Base-by-base conservation (phyloP, 1,140 invertebrate genomes). In the Drosophila burlai region DNA sequence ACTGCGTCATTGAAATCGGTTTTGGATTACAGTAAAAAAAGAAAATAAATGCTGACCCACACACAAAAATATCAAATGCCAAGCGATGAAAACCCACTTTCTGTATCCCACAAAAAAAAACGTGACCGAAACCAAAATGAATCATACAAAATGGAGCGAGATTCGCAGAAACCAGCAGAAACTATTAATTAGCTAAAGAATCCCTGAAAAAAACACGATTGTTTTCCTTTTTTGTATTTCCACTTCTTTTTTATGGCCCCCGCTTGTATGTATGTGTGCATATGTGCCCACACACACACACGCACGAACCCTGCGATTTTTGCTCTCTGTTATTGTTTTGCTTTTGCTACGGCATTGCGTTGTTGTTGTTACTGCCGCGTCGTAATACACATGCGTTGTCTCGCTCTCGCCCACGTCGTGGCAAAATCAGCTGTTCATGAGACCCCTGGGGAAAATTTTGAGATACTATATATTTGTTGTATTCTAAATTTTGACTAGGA, bases 251-350 rank as follows among this genome's bases (percentile, higher is more conserved):
- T 45, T 61, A 54, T 67, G 26, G 49, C 24, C 21, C 16, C 10
- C 31, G 60, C 26, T 29, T 34, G 24, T 47, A 29, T 46, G 50
- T 16, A 63, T 63, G 40, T 63, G 31, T 61, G 55, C 24, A 34
- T 49, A 18, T 67, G 31, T 64, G 29, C 15, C 11, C 40, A n/a
- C 65, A 52, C 46, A 63, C 64, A 62, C 64, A 36, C 58, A 29
- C 31, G n/a, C 58, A 21, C 24, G 24, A 36, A 58, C 55, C 46
- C 31, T 67, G 38, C 13, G 47, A 68, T 68, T 71, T 69, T 55
- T 55, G 80, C 77, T 87, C 84, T 87, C 84, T 87, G 84, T 87
- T 87, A 89, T 87, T 87, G 84, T 87, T 87, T 87, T 87, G 84
- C 77, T 87, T 87, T 87, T 82, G 76, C 67, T 55, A 40, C 34